A percentile compares a stretch with the other conserved stretches of the same genome.
Evolutionary conservation across 2,888 invertebrate species (phyloP).

Genomic region (Noctuana brunneofusca): DNA sequence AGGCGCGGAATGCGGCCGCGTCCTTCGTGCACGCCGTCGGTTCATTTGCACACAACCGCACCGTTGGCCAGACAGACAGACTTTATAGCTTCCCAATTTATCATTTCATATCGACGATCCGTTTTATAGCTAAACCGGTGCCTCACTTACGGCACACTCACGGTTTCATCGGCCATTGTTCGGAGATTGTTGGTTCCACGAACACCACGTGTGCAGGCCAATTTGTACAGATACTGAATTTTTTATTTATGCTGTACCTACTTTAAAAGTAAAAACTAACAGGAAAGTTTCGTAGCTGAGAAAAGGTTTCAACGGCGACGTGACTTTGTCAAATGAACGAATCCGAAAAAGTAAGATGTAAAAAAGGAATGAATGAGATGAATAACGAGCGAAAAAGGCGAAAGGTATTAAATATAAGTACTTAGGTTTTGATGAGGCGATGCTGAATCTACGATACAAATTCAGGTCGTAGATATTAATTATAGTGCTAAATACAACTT

Average conservation of each 20-base stretch:
- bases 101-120: slow-evolving; percentile 54
- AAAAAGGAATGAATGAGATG: background rate
- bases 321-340: background rate
- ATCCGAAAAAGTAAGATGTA: background rate
- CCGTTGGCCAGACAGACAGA: slow-evolving; percentile 52
- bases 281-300: background rate
- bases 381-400: background rate
- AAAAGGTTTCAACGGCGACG: background rate
- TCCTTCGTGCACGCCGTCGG: slow-evolving; percentile 77
- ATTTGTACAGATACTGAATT: slow-evolving; percentile 1
- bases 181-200: slow-evolving; percentile 21
- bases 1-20: slow-evolving; percentile 79
- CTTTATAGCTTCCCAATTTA: slow-evolving; percentile 73
- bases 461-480: background rate
- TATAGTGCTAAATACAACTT: background rate
- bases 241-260: slow-evolving; percentile 2
- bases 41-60: slow-evolving; percentile 78
- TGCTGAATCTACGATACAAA: too few relatives aligned
- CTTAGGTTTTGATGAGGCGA: background rate
- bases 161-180: slow-evolving; percentile 35
- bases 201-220: slow-evolving; percentile 6
- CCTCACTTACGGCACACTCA: slow-evolving; percentile 21
- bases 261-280: background rate
- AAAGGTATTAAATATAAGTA: background rate
- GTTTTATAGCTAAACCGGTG: slow-evolving; percentile 35